phyloP scores from a whole-genome alignment of 2,113 vertebrate genomes.

The Peromyscus leucopus region DNA sequence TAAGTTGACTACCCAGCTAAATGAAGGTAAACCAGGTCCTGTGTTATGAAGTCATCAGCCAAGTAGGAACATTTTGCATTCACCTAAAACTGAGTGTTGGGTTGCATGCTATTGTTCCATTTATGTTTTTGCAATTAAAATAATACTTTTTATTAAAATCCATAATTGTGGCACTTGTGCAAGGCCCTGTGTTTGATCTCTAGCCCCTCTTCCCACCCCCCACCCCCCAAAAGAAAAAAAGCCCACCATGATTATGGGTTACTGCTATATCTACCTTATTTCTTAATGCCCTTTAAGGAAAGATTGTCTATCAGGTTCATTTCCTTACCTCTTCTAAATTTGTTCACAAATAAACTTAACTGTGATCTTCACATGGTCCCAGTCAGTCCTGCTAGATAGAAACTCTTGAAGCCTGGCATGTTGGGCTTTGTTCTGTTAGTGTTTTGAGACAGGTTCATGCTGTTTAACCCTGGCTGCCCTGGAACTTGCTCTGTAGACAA shows the following conservation, averaged over 20 bases:
- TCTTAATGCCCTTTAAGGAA: conserved; percentile 7
- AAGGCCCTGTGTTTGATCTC: background rate
- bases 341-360: conserved; percentile 12
- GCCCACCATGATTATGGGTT: background rate
- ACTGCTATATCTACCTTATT: background rate
- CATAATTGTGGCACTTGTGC: background rate
- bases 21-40: conserved; percentile 57
- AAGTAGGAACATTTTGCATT: conserved; percentile 13
- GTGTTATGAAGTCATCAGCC: background rate
- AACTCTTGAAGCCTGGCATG: background rate
- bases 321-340: conserved; percentile 47
- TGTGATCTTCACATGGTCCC: background rate
- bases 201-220: background rate
- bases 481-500: background rate
- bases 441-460: background rate
- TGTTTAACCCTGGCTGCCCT: background rate
- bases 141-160: conserved; percentile 6
- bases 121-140: conserved; percentile 56
- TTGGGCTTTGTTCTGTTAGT: background rate
- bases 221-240: too few relatives aligned
- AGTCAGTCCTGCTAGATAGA: background rate
- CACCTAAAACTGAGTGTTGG: conserved; percentile 31
- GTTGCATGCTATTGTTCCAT: background rate
- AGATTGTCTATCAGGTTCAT: conserved; percentile 32
- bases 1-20: conserved; percentile 43